These are phyloP conservation scores for Pongo abelii DNA, from an alignment of 2,113 vertebrate species.

Conservation along the genomic window DNA sequence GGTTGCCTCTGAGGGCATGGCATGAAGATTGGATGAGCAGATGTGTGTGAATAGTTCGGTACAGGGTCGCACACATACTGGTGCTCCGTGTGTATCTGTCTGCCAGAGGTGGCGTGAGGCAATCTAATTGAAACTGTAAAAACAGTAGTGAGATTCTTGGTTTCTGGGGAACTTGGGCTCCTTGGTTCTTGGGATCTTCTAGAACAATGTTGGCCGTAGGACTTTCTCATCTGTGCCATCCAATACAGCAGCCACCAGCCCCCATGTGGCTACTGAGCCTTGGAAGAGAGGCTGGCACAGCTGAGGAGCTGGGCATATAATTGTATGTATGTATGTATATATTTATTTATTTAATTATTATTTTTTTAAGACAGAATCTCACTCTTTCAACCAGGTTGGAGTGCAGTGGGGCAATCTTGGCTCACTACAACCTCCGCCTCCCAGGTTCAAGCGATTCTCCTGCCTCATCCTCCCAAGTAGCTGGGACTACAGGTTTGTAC, in stretches of 20 bases:
- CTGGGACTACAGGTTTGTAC: too few relatives aligned
- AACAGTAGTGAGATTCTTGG: background rate
- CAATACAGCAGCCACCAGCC: background rate
- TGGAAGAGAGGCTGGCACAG: background rate
- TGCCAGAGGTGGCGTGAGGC: too few relatives aligned
- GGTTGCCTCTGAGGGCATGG: background rate
- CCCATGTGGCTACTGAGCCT: background rate
- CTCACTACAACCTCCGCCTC: too few relatives aligned
- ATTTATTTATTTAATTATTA: too few relatives aligned
- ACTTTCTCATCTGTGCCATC: background rate
- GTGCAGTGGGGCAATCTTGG: too few relatives aligned
- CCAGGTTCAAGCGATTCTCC: too few relatives aligned
- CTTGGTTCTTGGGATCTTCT: background rate
- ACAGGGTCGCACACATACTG: rapidly evolving
- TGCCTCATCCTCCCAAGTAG: too few relatives aligned
- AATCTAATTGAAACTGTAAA: background rate
- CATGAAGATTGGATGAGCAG: background rate
- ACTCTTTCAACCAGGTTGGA: too few relatives aligned
- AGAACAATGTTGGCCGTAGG: background rate
- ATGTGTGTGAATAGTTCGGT: background rate
- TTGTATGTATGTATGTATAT: too few relatives aligned
- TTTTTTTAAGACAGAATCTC: too few relatives aligned
- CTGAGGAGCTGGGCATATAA: background rate
- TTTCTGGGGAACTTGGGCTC: background rate
- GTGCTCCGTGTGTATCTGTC: background rate